phyloP scores from a whole-genome alignment of 2,113 vertebrate genomes.

The Dipodomys spectabilis region DNA sequence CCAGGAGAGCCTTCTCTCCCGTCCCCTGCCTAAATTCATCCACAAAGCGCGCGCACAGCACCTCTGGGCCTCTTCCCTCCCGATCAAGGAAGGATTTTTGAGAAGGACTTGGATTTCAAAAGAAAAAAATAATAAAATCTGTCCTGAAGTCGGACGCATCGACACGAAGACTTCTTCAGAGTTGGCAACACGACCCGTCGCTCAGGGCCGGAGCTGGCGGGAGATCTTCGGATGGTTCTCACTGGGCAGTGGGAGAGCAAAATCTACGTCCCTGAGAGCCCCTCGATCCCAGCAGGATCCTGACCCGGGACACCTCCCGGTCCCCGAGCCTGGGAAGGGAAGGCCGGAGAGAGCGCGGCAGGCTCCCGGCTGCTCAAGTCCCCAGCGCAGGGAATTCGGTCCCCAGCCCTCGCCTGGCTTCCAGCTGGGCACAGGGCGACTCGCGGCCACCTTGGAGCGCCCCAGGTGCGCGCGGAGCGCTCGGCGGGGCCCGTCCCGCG shows the following conservation, averaged over 20 bases:
- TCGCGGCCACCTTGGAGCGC: not conserved
- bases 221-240: not conserved
- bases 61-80: not conserved
- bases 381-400: not conserved
- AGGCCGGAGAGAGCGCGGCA: not conserved
- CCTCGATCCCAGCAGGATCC: not conserved
- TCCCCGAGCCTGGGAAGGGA: not conserved
- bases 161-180: not conserved
- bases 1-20: not conserved
- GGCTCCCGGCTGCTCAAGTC: not conserved
- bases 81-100: not conserved
- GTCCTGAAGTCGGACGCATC: not conserved
- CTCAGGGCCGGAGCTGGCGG: not conserved
- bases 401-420: not conserved
- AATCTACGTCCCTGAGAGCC: not conserved
- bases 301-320: not conserved
- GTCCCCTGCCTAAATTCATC: not conserved
- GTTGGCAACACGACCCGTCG: not conserved
- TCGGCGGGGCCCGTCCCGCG: not conserved
- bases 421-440: not conserved
- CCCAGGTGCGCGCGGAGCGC: conserved; percentile 21
- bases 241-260: not conserved
- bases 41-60: too few species aligned
- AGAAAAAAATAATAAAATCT: not conserved
- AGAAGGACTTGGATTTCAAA: not conserved